Evolutionary conservation across 2,113 vertebrate species (phyloP).

Genomic region (Bubo blakistoni): DNA sequence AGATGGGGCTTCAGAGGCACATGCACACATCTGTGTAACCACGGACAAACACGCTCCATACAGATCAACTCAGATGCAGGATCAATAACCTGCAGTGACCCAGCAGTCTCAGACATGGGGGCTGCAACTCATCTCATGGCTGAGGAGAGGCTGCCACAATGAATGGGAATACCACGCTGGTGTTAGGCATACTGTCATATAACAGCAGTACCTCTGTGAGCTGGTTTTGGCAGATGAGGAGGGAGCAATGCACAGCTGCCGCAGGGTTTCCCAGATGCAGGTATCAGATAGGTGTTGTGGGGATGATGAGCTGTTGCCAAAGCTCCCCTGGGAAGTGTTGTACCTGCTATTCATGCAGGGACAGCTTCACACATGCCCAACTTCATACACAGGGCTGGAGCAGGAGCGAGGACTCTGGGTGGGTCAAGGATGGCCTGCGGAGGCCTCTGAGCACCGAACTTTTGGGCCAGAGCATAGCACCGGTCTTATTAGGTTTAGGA

Average conservation of each 20-base stretch:
- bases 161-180: fast-evolving
- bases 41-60: fast-evolving
- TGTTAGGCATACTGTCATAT: fast-evolving
- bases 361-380: neutral
- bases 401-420: fast-evolving
- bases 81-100: neutral
- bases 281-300: neutral
- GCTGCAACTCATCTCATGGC: neutral
- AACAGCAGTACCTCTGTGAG: neutral
- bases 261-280: fast-evolving
- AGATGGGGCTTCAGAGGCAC: neutral
- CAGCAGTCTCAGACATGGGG: fast-evolving
- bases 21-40: fast-evolving
- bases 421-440: neutral
- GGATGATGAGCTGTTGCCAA: neutral
- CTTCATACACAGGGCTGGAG: neutral
- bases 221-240: neutral
- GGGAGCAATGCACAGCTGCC: neutral
- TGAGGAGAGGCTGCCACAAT: neutral
- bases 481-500: neutral
- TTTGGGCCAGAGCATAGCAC: neutral
- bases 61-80: neutral
- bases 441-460: neutral
- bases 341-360: neutral
- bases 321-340: neutral